Percentiles rank a stretch among this genome's conserved stretches.
These are phyloP conservation scores for Epistrophella euchroma DNA, from an alignment of 2,888 invertebrate species.

Conservation along the genomic window DNA sequence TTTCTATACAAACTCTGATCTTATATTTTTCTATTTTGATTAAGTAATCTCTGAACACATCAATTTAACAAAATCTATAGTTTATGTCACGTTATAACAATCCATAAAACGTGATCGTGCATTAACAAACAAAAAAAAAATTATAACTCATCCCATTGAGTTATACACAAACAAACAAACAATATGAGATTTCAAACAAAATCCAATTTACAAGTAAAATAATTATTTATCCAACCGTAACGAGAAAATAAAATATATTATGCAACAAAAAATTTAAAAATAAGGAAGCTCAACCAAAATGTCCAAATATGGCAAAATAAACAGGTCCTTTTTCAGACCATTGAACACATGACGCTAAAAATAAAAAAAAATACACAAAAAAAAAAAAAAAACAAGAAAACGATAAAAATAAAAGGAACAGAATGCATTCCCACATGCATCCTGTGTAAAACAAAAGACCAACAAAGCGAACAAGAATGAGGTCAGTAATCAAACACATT, in stretches of 20 bases:
- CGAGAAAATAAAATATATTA: constrained; percentile 43
- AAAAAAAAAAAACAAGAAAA: background rate
- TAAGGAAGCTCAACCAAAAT: constrained; percentile 37
- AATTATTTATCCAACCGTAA: constrained; percentile 54
- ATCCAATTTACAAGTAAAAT: constrained; percentile 58
- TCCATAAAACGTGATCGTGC: constrained; percentile 62
- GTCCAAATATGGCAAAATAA: constrained; percentile 55
- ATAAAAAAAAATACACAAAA: background rate
- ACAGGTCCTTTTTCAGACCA: constrained; percentile 57
- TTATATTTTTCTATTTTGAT: constrained; percentile 34
- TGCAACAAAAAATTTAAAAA: constrained; percentile 28
- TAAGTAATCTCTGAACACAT: constrained; percentile 41
- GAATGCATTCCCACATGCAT: constrained; percentile 33
- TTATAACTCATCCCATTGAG: constrained; percentile 47
- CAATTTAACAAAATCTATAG: constrained; percentile 46
- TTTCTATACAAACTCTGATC: constrained; percentile 27
- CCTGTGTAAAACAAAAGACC: constrained; percentile 48
- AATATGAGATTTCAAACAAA: constrained; percentile 38
- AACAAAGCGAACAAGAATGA: constrained; percentile 58
- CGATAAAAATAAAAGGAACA: constrained; percentile 10
- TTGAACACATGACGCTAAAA: constrained; percentile 27
- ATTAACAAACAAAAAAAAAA: constrained; percentile 23
- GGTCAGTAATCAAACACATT: constrained; percentile 69
- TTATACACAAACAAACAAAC: constrained; percentile 30
- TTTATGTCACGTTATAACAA: constrained; percentile 54